Evolutionary conservation across 2,797 vertebrate genomes (phyloP).

Genomic region (Tapera naevia): DNA sequence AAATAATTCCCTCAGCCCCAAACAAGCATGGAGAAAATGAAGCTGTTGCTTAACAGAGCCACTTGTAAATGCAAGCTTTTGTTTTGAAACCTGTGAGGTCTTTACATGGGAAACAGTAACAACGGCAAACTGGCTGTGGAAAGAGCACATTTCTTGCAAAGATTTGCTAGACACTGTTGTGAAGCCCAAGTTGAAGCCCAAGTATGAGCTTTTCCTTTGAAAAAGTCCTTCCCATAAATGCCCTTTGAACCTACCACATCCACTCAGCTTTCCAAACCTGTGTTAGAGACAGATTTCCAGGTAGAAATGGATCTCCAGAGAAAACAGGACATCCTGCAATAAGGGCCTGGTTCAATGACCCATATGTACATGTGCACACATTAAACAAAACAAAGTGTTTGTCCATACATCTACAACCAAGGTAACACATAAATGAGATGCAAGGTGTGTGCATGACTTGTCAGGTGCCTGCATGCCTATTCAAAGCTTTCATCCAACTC

Average conservation of each 20-base stretch:
- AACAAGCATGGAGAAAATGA: not conserved
- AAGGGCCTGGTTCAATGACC: not conserved
- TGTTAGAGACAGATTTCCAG: not conserved
- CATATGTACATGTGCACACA: not conserved
- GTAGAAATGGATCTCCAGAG: not conserved
- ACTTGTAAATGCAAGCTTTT: not conserved
- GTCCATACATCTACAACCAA: rapidly evolving
- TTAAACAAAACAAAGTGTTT: not conserved
- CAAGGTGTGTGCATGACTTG: not conserved
- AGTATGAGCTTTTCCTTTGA: not conserved
- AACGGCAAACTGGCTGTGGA: not conserved
- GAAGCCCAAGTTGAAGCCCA: not conserved
- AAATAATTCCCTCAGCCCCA: not conserved
- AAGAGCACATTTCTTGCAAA: not conserved
- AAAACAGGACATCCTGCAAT: not conserved
- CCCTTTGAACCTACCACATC: not conserved
- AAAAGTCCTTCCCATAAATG: not conserved
- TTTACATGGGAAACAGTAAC: not conserved
- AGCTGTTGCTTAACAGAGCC: not conserved
- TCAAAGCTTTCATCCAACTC: not conserved
- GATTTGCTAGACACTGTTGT: not conserved
- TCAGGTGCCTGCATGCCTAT: rapidly evolving
- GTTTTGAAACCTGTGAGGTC: not conserved
- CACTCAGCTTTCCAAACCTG: not conserved
- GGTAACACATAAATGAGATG: not conserved